Percentiles rank a stretch among this genome's conserved stretches.
phyloP scores from a whole-genome alignment of 1,140 invertebrate genomes.

The Metopolophium dirhodum region DNA sequence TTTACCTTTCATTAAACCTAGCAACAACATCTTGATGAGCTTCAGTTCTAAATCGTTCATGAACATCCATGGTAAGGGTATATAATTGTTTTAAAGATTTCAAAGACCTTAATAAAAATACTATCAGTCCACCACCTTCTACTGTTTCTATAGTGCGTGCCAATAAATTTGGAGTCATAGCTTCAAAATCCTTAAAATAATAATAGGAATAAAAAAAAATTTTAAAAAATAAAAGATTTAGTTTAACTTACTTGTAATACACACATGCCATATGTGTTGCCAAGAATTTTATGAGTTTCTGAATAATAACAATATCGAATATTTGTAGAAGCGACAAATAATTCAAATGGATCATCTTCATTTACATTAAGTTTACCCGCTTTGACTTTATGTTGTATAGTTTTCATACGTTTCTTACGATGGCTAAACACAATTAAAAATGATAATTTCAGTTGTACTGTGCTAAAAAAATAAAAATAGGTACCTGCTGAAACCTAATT shows the following conservation, averaged over 20 bases:
- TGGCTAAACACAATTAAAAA: constrained; percentile 70
- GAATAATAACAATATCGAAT: constrained; percentile 98
- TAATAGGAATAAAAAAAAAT: constrained; percentile 35
- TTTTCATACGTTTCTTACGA: constrained; percentile 90
- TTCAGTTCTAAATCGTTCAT: constrained; percentile 93
- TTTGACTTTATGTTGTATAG: constrained; percentile 85
- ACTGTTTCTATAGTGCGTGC: constrained; percentile 98
- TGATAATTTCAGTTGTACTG: neutral
- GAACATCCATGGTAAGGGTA: constrained; percentile 98
- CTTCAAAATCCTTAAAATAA: constrained; percentile 91
- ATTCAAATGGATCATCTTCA: constrained; percentile 96
- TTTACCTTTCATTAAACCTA: constrained; percentile 93
- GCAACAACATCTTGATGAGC: constrained; percentile 90
- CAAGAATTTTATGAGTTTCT: constrained; percentile 97
- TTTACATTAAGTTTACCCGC: constrained; percentile 89
- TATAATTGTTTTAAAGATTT: constrained; percentile 93
- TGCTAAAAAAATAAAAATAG: constrained; percentile 59
- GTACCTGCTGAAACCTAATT: constrained; percentile 89
- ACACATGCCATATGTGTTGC: constrained; percentile 97
- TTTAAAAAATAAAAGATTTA: neutral
- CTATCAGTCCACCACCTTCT: constrained; percentile 94
- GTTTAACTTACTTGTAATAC: constrained; percentile 78
- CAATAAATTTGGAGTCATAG: constrained; percentile 96
- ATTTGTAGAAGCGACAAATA: constrained; percentile 94
- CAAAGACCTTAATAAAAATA: constrained; percentile 83